Percentiles rank a stretch among this genome's conserved stretches.
phyloP scores from a whole-genome alignment of 2,797 vertebrate species.

The Hybognathus amarus region DNA sequence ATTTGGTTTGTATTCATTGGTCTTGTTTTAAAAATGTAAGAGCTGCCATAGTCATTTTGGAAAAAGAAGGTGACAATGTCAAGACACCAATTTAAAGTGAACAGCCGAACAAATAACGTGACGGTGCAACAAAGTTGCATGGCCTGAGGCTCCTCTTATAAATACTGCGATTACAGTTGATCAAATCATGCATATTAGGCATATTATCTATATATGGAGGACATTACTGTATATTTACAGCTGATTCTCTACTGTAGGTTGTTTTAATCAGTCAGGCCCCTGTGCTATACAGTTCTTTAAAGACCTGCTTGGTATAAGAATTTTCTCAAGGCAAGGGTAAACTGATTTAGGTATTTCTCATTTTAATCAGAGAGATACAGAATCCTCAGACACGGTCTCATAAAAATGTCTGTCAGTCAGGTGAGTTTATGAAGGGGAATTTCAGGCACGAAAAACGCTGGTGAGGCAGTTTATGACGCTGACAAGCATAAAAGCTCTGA shows the following conservation, averaged over 20 bases:
- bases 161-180: constrained; percentile 12
- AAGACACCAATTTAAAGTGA: constrained; percentile 34
- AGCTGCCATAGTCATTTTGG: constrained; percentile 20
- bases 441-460: constrained; percentile 36
- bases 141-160: not conserved
- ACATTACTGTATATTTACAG: not conserved
- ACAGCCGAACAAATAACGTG: not conserved
- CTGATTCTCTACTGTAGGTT: not conserved
- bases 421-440: constrained; percentile 45
- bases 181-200: not conserved
- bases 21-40: constrained; percentile 31
- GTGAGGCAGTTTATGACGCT: constrained; percentile 45
- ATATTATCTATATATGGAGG: not conserved
- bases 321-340: not conserved
- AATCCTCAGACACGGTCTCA: not conserved
- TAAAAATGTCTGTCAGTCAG: constrained; percentile 49
- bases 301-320: not conserved
- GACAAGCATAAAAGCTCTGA: constrained; percentile 45
- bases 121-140: not conserved
- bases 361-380: constrained; percentile 35
- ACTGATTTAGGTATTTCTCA: constrained; percentile 17
- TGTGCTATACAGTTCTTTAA: not conserved
- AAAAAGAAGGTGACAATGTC: constrained; percentile 33
- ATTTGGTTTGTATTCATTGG: constrained; percentile 38
- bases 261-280: not conserved